Evolutionary conservation across 1,140 invertebrate species (phyloP), one percentile per base, ranked within the genome.

Genomic region (Euschistus heros): DNA sequence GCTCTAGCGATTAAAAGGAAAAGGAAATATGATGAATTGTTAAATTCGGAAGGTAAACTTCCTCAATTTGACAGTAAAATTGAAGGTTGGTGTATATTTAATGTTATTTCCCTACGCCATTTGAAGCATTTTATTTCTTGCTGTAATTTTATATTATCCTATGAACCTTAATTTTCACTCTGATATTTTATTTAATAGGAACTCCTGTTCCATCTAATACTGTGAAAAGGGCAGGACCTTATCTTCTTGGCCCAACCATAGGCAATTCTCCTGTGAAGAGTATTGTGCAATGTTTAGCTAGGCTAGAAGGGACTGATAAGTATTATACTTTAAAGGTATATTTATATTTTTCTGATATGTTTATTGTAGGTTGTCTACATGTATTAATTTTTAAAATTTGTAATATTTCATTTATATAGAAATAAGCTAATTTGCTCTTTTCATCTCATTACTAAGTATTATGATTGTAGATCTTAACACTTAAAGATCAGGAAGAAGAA

Each of bases 321-420:
- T 90, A 86, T 73, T 89, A 84, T 74, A 85, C 85, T 20, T 75
- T 90, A 18, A 91, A 91, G 77, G 87, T 89, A 74, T n/a, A 54
- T 13, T 54, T 13, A 20, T 54, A 13, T 20, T 3, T 10, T 5
- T 54, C 22, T 8, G 5, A 20, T 54, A 54, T 54, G 3, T 47
- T 47, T 3, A 47, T 17, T 47, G 2, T 47, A 4, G 52, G 18
- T n/a, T 57, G 15, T 24, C 3, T 15, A 57, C 14, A 57, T n/a
- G 18, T 6, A 57, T 15, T 27, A 57, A 57, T 13, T 18, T n/a
- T 10, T 13, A 55, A 24, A 55, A 57, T 57, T 57, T 24, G 22
- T 15, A 4, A 57, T 2, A 8, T 57, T 6, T 57, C 15, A 6
- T 73, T 82, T 66, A 22, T 22, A 59, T 52, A 2, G 52, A 26